A percentile compares a stretch with the other conserved stretches of the same genome.
Conservation (phyloP, 2,797 vertebrate species). For the Epinephelus awoara region DNA sequence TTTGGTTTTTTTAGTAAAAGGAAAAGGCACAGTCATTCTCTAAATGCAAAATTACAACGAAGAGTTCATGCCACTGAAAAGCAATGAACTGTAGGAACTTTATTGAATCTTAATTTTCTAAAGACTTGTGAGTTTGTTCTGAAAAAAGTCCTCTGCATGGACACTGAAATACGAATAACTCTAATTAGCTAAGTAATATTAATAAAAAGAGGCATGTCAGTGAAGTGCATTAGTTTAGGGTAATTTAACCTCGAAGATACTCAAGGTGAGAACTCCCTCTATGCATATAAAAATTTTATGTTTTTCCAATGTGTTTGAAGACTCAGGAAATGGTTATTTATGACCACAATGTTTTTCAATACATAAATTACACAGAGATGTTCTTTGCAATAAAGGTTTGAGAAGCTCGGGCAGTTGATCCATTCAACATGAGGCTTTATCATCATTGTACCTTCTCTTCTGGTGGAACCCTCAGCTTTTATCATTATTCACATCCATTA, state of each 20-base stretch:
- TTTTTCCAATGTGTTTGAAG: conserved; percentile 43
- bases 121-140: neutral
- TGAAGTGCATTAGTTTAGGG: conserved; percentile 17
- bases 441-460: conserved; percentile 30
- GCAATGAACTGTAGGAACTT: conserved; percentile 10
- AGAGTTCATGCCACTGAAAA: neutral
- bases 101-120: conserved; percentile 14
- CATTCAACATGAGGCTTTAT: conserved; percentile 49
- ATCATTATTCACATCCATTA: conserved; percentile 51
- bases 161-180: conserved; percentile 11
- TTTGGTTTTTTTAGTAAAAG: conserved; percentile 21
- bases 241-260: conserved; percentile 40
- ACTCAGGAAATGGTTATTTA: conserved; percentile 54
- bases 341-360: conserved; percentile 56
- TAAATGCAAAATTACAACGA: conserved; percentile 13
- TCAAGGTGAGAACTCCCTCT: conserved; percentile 17
- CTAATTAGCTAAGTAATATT: conserved; percentile 13
- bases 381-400: conserved; percentile 49
- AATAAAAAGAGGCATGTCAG: conserved; percentile 41
- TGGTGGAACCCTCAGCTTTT: conserved; percentile 26
- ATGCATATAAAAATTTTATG: conserved; percentile 48
- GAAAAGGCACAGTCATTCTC: neutral
- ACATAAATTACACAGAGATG: conserved; percentile 63
- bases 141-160: conserved; percentile 1
- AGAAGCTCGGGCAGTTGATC: conserved; percentile 51